phyloP scores from a whole-genome alignment of 2,888 invertebrate species.

The Arenicola marina region DNA sequence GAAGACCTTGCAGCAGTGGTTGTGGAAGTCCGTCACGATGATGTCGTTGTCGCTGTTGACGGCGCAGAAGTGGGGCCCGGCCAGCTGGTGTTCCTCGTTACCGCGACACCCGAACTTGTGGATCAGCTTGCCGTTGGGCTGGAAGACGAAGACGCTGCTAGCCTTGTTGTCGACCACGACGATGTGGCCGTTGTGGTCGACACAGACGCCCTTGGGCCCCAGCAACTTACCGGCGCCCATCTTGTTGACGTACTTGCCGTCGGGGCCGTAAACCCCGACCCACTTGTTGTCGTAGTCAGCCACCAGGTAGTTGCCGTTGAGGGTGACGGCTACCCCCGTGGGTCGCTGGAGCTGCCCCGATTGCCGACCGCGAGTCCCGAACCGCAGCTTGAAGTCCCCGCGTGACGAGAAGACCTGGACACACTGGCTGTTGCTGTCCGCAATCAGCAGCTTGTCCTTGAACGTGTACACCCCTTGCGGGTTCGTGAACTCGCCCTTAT shows the following conservation, averaged over 20 bases:
- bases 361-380: conserved; percentile 61
- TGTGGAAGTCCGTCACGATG: conserved; percentile 66
- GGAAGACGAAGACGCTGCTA: conserved; percentile 63
- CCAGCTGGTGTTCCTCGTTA: conserved; percentile 62
- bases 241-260: conserved; percentile 64
- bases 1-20: conserved; percentile 63
- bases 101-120: conserved; percentile 63
- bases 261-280: conserved; percentile 63
- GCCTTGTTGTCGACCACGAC: conserved; percentile 66
- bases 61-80: conserved; percentile 67
- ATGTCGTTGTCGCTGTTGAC: conserved; percentile 63
- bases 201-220: conserved; percentile 65
- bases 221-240: conserved; percentile 64
- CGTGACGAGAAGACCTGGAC: conserved; percentile 54
- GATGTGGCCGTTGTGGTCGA: conserved; percentile 63
- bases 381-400: conserved; percentile 62
- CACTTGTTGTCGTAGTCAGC: conserved; percentile 67
- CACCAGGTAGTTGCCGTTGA: conserved; percentile 63
- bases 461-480: conserved; percentile 63
- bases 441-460: conserved; percentile 61
- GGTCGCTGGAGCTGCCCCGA: conserved; percentile 65
- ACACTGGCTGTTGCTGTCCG: conserved; percentile 65
- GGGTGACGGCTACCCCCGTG: conserved; percentile 63
- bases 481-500: conserved; percentile 65
- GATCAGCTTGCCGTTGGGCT: conserved; percentile 63